Base-by-base conservation (phyloP, 2,113 vertebrate genomes). In the Vulpes ferrilata region DNA sequence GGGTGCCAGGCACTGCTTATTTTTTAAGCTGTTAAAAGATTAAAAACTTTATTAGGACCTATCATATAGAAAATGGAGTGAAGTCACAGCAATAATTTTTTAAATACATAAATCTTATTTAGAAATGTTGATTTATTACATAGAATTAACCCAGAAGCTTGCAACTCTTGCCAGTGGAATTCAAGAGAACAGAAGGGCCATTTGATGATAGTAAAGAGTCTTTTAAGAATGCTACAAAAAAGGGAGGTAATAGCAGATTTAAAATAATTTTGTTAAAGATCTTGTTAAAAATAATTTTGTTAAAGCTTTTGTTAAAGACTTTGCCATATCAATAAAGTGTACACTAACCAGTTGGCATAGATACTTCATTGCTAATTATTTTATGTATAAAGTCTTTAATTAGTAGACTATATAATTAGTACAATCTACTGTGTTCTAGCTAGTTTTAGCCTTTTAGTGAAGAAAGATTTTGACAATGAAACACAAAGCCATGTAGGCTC, bases 1-100 rank as follows among this genome's bases (percentile, higher is more conserved):
- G 30, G 51, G 38, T 92, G 51, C 78, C 65, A 74, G 84, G 71
- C 48, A 71, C 5, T 78, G 59, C 71, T 95, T 93, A 88, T 43
- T 82, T 96, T 84, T 92, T 73, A 92, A 97, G 78, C 62, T 82
- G 7, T 85, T 97, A 92, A 94, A 86, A 94, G 80, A 76, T 12
- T 25, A 23, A 95, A 95, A 82, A 90, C 55, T 81, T 97, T 92
- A 79, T 84, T 55, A 59, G 43, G 30, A 4, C 3, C 62, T 93
- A 87, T 53, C 25, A 74, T 81, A 80, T 32, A 88, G 43, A 94
- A 96, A 96, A 83, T 32, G 92, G 22, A 25, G 32, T 93, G 60
- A 93, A 27, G 25, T 76, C 62, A 84, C 8, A 73, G 8, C 81
- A 73, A 38, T 67, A 59, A 96, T 82, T 84, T 89, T 76, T 81